Percentiles rank a stretch among this genome's conserved stretches.
These are phyloP conservation scores for Cryptosula pallasiana DNA, from an alignment of 2,888 invertebrate genomes.

Conservation along the genomic window DNA sequence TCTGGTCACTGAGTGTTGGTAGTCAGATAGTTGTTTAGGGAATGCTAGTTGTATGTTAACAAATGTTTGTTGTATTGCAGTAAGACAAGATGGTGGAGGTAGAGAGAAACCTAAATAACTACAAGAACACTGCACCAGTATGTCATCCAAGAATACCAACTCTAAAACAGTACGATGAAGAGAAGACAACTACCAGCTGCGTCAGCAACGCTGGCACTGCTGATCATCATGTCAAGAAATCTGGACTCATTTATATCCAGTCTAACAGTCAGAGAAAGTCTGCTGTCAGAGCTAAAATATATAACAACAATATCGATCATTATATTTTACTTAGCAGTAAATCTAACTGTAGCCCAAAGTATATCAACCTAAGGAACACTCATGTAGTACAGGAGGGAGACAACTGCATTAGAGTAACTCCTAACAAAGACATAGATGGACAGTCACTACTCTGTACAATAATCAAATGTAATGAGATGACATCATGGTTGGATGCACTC, in stretches of 20 bases:
- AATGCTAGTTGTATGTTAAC: too few relatives aligned
- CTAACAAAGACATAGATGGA: neutral
- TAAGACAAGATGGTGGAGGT: neutral
- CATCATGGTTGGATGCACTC: neutral
- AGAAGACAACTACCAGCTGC: neutral
- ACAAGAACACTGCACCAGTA: too few relatives aligned
- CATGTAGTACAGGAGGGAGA: neutral
- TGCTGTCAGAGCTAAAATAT: neutral
- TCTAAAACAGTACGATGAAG: neutral
- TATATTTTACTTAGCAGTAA: neutral
- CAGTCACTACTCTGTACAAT: neutral
- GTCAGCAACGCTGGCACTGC: neutral
- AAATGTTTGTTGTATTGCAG: too few relatives aligned
- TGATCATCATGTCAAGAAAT: neutral
- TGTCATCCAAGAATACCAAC: conserved; percentile 11
- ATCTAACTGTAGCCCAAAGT: neutral
- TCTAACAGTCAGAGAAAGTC: neutral
- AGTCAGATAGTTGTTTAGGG: too few relatives aligned
- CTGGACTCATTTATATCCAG: neutral
- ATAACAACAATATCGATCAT: neutral
- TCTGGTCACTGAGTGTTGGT: too few relatives aligned
- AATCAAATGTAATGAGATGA: neutral
- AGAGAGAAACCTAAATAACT: neutral
- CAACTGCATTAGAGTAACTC: neutral
- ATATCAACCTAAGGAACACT: neutral